Evolutionary conservation across 2,797 vertebrate genomes (phyloP), one percentile per base, ranked within the genome.

Genomic region (Characodon lateralis): DNA sequence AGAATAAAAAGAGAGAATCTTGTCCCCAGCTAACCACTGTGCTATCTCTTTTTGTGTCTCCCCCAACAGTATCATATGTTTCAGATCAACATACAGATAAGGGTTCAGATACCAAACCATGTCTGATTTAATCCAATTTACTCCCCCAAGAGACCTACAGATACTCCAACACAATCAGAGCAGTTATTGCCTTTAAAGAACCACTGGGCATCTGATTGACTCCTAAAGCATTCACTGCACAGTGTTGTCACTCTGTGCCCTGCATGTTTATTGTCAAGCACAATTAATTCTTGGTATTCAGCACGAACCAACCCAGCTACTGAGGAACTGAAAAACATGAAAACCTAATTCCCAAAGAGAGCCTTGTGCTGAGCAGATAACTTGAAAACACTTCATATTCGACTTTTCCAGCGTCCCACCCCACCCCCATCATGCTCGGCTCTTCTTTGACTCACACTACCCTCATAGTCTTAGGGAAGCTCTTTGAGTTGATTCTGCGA

Each of bases 341-440:
- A 83, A 90, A 94, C 85, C 89, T 94, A 93, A 95, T 95, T 94
- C 94, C 91, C 83, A 89, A 89, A 87, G 83, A 89, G 85, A 83
- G 88, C 75, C 85, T 82, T 90, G 94, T 73, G 85, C 89, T 41
- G 77, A 84, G 80, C 78, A 90, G 92, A 95, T 93, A 94, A 93
- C 87, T 88, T 81, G 85, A 89, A 79, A 89, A 86, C 87, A 82
- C 91, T 93, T 90, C 73, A 76, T 94, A 91, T 93, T 91, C 76
- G 88, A 90, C 89, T 91, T 85, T 92, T 91, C 87, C 91, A 88
- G 88, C 84, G 73, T 82, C 73, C 78, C 78, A 70, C 76, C 78
- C 89, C 80, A 39, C 66, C 83, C 74, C 78, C 75, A 65, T 81
- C 82, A 79, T 78, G 76, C 78, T 86, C 77, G 31, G 72, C 80